These are phyloP conservation scores for Pseudonaja textilis DNA, from an alignment of 2,113 vertebrate species.

Conservation along the genomic window DNA sequence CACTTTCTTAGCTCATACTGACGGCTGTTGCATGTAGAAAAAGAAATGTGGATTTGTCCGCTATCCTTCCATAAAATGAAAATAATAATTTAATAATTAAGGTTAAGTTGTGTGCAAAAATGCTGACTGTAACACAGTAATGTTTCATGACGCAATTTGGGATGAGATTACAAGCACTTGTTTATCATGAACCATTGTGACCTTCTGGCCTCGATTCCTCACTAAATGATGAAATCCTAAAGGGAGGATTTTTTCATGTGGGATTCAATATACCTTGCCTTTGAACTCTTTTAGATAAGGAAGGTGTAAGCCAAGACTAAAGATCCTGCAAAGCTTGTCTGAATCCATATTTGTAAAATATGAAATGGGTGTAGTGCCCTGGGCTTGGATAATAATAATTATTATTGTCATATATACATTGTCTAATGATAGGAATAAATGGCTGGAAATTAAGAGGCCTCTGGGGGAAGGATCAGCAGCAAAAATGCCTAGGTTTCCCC, in stretches of 20 bases:
- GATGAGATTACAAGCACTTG: conserved; percentile 24
- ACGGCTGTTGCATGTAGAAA: neutral
- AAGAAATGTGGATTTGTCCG: conserved; percentile 8
- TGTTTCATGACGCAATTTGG: conserved; percentile 1
- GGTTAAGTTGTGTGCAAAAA: conserved; percentile 11
- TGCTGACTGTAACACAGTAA: conserved; percentile 17
- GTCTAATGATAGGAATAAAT: neutral
- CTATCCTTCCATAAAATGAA: neutral
- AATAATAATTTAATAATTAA: conserved; percentile 36
- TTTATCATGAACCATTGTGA: conserved; percentile 44
- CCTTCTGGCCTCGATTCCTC: conserved; percentile 15
- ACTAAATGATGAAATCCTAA: neutral
- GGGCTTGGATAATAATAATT: neutral
- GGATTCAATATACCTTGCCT: neutral
- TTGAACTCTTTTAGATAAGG: neutral
- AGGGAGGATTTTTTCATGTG: neutral
- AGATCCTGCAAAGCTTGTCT: neutral
- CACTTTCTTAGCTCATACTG: no score
- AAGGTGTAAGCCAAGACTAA: neutral
- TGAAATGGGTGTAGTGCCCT: neutral
- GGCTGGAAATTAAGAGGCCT: neutral
- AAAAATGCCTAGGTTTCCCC: neutral
- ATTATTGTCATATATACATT: fast-evolving
- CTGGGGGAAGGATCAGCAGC: conserved; percentile 3
- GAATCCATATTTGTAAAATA: neutral